Percentiles rank a stretch among this genome's conserved stretches.
Evolutionary conservation across 2,113 vertebrate species (phyloP).

Genomic region (Seriola aureovittata): DNA sequence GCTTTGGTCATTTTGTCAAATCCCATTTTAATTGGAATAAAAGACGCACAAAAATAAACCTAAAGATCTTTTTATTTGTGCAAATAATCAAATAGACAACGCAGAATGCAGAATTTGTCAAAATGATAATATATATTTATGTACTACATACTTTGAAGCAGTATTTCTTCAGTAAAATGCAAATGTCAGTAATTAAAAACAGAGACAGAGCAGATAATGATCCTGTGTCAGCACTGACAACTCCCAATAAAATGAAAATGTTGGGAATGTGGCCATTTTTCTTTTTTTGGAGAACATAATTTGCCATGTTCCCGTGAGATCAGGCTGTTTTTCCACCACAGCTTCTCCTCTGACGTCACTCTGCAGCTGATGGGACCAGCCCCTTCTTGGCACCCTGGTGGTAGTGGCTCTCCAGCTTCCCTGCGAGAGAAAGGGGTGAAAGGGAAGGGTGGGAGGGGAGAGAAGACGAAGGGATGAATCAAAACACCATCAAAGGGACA

Average conservation of each 20-base stretch:
- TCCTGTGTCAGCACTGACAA: slow-evolving; percentile 4
- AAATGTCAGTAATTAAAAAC: slow-evolving; percentile 4
- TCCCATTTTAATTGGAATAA: not conserved
- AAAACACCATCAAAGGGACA: slow-evolving; percentile 83
- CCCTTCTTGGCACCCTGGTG: slow-evolving; percentile 98
- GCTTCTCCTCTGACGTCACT: slow-evolving; percentile 68
- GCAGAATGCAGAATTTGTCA: not conserved
- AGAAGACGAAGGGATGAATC: slow-evolving; percentile 80
- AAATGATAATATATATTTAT: not conserved
- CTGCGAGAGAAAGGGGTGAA: slow-evolving; percentile 76
- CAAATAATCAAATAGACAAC: slow-evolving; percentile 9
- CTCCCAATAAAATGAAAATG: slow-evolving; percentile 15
- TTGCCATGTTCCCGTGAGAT: slow-evolving; percentile 28
- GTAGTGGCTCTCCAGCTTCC: slow-evolving; percentile 96
- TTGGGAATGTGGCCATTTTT: not conserved
- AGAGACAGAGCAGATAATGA: not conserved
- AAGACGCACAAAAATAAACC: not conserved
- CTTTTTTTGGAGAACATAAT: slow-evolving; percentile 20
- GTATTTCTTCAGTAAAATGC: not conserved
- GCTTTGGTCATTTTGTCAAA: not conserved
- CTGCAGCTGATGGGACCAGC: slow-evolving; percentile 88
- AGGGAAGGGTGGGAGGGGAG: slow-evolving; percentile 55
- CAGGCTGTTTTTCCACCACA: slow-evolving; percentile 22
- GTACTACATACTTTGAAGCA: not conserved
- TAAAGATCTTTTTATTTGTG: not conserved